Conservation (phyloP, 2,113 vertebrate genomes). For the Clinocottus analis region DNA sequence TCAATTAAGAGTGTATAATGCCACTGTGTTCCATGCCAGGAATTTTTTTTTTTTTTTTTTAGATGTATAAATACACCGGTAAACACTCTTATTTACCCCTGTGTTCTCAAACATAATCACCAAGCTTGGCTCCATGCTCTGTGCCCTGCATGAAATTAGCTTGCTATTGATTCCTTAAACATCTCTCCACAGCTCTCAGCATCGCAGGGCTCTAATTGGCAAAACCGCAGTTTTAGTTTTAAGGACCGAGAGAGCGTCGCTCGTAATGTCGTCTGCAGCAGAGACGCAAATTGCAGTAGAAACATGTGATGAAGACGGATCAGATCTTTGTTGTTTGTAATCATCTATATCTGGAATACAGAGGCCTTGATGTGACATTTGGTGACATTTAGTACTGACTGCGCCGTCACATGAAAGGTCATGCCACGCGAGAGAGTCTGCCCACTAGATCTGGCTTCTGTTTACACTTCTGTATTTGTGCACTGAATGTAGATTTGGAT, state of each 20-base stretch:
- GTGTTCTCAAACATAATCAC: constrained; percentile 71
- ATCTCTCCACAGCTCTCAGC: constrained; percentile 51
- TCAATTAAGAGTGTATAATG: constrained; percentile 69
- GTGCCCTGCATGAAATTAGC: constrained; percentile 75
- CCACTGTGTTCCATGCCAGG: constrained; percentile 49
- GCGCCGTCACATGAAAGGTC: constrained; percentile 74
- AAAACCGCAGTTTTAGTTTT: constrained; percentile 45
- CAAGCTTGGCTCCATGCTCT: constrained; percentile 61
- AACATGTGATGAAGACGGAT: constrained; percentile 13
- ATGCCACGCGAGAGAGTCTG: constrained; percentile 46
- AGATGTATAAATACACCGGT: constrained; percentile 70
- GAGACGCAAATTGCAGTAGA: constrained; percentile 6
- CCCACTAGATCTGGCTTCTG: constrained; percentile 52
- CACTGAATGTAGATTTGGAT: constrained; percentile 8
- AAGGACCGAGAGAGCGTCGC: constrained; percentile 30
- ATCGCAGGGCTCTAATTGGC: constrained; percentile 52
- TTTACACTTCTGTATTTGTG: constrained; percentile 46
- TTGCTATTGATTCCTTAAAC: constrained; percentile 68
- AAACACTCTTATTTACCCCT: constrained; percentile 74
- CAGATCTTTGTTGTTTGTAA: constrained; percentile 27
- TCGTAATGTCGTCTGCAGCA: constrained; percentile 23
- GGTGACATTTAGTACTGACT: constrained; percentile 77
- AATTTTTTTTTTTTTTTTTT: constrained; percentile 51
- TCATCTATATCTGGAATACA: constrained; percentile 43
- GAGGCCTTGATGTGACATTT: constrained; percentile 74